Conservation (phyloP, 1,140 invertebrate species). For the Drosophila parabipectinata region DNA sequence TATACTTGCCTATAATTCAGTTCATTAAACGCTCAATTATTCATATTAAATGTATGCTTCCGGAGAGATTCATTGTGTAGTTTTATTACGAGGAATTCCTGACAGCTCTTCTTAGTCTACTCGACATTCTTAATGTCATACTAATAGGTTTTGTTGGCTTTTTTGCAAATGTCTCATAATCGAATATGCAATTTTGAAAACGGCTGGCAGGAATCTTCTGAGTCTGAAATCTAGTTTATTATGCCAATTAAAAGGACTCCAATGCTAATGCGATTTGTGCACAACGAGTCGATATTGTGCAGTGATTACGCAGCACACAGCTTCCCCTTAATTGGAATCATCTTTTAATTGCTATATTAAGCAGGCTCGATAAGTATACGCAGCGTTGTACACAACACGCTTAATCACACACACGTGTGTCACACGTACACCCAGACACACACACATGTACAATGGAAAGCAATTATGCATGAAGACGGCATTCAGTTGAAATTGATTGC, state of each 20-base stretch:
- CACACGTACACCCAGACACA: too few species aligned
- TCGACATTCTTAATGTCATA: neutral
- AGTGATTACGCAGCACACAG: slow-evolving; percentile 42
- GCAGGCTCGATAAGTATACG: slow-evolving; percentile 60
- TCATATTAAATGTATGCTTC: neutral
- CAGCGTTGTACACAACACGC: slow-evolving; percentile 27
- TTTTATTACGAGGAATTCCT: too few species aligned
- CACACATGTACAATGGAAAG: slow-evolving; percentile 38
- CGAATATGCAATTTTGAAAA: slow-evolving; percentile 1
- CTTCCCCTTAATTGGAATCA: slow-evolving; percentile 70
- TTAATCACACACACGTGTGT: slow-evolving; percentile 1
- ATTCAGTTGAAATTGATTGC: slow-evolving; percentile 76
- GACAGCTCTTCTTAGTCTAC: neutral
- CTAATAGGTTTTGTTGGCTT: neutral
- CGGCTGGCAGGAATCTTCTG: neutral
- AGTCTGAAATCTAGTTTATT: slow-evolving; percentile 48
- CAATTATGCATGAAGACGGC: slow-evolving; percentile 73
- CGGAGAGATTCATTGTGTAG: neutral
- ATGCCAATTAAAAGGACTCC: slow-evolving; percentile 53
- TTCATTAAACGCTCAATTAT: neutral
- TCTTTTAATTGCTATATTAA: slow-evolving; percentile 78
- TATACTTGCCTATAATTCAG: neutral
- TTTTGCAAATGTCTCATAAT: slow-evolving; percentile 6
- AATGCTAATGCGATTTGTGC: slow-evolving; percentile 55
- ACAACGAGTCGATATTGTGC: slow-evolving; percentile 48